Evolutionary conservation across 2,113 vertebrate species (phyloP), one percentile per base, ranked within the genome.

Genomic region (Sceloporus undulatus): DNA sequence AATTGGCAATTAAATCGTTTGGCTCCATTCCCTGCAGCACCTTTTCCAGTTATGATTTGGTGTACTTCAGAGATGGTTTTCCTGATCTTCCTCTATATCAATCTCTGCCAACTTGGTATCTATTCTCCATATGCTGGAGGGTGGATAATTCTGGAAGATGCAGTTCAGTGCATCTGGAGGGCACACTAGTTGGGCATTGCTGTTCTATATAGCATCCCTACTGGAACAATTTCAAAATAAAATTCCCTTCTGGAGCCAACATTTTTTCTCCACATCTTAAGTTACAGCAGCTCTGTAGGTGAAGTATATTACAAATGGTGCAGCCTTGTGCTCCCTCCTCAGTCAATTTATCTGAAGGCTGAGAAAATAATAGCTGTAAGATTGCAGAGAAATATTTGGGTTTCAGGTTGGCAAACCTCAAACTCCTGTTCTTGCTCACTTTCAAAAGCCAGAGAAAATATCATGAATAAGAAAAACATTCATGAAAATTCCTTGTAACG

Each of bases 381-480:
- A 80, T 54, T 87, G 14, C n/a, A 42, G 34, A 40, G 21, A 59
- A 75, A 42, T 75, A 75, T 82, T 68, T 74, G 2, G 9, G 34
- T 74, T 40, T 83, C 62, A 84, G 14, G 74, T 68, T 70, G 62
- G 81, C 62, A 88, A 78, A 78, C 19, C 29, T 40, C 65, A 78
- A 73, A 66, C 71, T 54, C 80, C 21, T 38, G 42, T 68, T 56
- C 42, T 73, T 84, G 81, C 74, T 84, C 84, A 75, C 70, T 88
- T 88, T 84, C 81, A 84, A 76, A 88, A 54, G 42, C 11, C 42
- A 78, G 87, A 86, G 73, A 77, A 77, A 78, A 40, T 29, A 18
- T 16, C 4, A 14, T 76, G 71, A 88, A 84, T 68, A 83, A 78
- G 29, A 70, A 68, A 84, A 7, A 68, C 42, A 65, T 82, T n/a